A percentile compares a stretch with the other conserved stretches of the same genome.
These are phyloP conservation scores for Heterodera carotae DNA, from an alignment of 1,140 invertebrate genomes.

Conservation along the genomic window DNA sequence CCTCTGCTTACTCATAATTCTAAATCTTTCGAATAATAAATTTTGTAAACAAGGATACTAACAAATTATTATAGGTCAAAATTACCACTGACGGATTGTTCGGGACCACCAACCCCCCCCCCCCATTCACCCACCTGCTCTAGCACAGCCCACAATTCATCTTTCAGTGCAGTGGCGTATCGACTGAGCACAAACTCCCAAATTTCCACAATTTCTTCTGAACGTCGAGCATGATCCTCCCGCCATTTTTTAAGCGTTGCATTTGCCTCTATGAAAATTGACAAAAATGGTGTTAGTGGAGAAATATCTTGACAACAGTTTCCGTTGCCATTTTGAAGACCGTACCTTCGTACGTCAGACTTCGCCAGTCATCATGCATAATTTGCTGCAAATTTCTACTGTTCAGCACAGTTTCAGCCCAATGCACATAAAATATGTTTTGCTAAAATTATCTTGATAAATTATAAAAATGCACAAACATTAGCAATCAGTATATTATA, in stretches of 20 bases:
- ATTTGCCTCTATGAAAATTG: constrained; percentile 51
- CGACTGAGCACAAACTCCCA: constrained; percentile 79
- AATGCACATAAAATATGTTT: too few species aligned
- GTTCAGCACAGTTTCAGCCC: too few species aligned
- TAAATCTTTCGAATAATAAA: too few species aligned
- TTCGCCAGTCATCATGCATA: constrained; percentile 42
- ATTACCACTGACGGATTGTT: too few species aligned
- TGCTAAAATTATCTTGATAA: too few species aligned
- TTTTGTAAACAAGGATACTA: neutral
- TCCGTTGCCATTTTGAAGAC: neutral
- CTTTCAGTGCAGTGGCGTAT: constrained; percentile 80
- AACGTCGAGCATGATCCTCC: constrained; percentile 85
- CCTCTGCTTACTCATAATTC: too few species aligned
- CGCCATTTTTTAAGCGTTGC: constrained; percentile 78
- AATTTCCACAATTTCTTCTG: constrained; percentile 82
- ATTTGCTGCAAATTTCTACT: too few species aligned
- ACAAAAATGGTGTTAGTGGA: neutral
- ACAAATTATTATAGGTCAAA: neutral
- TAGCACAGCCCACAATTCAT: constrained; percentile 85
- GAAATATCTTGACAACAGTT: too few species aligned
- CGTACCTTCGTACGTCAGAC: constrained; percentile 46
- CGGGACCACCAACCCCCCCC: neutral
- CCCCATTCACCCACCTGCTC: constrained; percentile 73
- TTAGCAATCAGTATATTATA: too few species aligned
- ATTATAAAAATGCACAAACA: too few species aligned